Evolutionary conservation across 1,140 invertebrate genomes (phyloP).

Genomic region (Octopus bimaculoides): DNA sequence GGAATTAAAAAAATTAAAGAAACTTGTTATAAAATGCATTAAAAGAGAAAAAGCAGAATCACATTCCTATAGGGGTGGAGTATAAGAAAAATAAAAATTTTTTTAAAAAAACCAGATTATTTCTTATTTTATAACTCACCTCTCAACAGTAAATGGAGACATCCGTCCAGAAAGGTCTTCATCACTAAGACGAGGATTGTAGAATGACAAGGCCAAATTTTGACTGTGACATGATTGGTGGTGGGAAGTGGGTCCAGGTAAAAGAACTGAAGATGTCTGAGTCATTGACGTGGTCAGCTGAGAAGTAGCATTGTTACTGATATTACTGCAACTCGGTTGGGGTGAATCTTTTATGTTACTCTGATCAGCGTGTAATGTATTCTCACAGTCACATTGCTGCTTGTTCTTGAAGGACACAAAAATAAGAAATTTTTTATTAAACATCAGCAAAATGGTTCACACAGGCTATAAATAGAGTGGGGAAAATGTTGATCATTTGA

Average conservation of each 20-base stretch:
- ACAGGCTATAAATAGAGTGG: too few species aligned
- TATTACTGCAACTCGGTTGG: neutral
- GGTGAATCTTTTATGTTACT: neutral
- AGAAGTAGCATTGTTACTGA: neutral
- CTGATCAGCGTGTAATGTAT: neutral
- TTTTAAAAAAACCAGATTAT: neutral
- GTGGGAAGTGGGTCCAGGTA: conserved; percentile 16
- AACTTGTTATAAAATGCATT: neutral
- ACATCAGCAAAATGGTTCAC: too few species aligned
- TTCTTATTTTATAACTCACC: conserved; percentile 25
- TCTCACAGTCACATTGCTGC: conserved; percentile 15
- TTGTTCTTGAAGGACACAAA: conserved; percentile 20
- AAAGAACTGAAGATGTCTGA: conserved; percentile 19
- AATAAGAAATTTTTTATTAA: neutral
- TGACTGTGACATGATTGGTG: conserved; percentile 14
- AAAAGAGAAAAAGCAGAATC: neutral
- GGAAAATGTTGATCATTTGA: too few species aligned
- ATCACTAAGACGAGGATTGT: conserved; percentile 43
- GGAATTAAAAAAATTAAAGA: neutral
- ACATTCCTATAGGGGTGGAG: neutral
- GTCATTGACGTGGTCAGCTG: conserved; percentile 32
- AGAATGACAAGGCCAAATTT: conserved; percentile 14
- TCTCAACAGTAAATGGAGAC: conserved; percentile 48
- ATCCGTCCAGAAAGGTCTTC: conserved; percentile 40
- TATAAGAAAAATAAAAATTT: neutral